A percentile compares a stretch with the other conserved stretches of the same genome.
Evolutionary conservation across 2,888 invertebrate genomes (phyloP).

Genomic region (Margaritifera margaritifera): DNA sequence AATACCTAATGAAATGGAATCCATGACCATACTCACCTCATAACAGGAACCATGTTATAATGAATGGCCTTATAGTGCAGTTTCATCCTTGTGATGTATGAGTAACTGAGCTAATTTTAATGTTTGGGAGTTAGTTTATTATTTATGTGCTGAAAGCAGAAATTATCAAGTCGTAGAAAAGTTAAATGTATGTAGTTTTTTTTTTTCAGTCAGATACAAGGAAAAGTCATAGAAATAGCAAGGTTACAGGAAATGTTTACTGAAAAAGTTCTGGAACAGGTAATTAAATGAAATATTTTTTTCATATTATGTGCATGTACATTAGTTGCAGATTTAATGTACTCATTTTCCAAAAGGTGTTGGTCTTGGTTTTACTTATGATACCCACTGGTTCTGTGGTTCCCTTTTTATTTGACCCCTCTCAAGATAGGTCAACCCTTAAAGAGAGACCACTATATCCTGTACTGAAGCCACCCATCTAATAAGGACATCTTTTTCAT

Average conservation of each 20-base stretch:
- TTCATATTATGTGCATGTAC: not conserved
- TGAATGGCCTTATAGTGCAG: not conserved
- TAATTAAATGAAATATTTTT: conserved; percentile 30
- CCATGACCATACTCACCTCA: not conserved
- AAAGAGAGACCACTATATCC: no score
- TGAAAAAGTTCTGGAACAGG: conserved; percentile 92
- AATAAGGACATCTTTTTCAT: no score
- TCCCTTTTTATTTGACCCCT: no score
- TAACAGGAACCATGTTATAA: not conserved
- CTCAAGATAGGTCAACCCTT: no score
- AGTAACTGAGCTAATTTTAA: no score
- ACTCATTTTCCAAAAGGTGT: not conserved
- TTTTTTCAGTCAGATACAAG: conserved; percentile 73
- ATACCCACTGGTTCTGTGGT: no score
- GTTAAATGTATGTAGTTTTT: conserved; percentile 11
- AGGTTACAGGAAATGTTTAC: conserved; percentile 96
- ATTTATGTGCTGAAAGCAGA: not conserved
- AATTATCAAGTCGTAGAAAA: no score
- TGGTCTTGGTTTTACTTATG: not conserved
- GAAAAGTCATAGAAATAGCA: conserved; percentile 94
- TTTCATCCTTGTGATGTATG: not conserved
- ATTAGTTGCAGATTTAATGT: not conserved
- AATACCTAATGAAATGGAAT: no score
- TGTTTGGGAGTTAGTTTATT: not conserved
- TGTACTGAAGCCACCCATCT: no score